Conservation (phyloP, 2,888 invertebrate genomes). For the Meganola albula region DNA sequence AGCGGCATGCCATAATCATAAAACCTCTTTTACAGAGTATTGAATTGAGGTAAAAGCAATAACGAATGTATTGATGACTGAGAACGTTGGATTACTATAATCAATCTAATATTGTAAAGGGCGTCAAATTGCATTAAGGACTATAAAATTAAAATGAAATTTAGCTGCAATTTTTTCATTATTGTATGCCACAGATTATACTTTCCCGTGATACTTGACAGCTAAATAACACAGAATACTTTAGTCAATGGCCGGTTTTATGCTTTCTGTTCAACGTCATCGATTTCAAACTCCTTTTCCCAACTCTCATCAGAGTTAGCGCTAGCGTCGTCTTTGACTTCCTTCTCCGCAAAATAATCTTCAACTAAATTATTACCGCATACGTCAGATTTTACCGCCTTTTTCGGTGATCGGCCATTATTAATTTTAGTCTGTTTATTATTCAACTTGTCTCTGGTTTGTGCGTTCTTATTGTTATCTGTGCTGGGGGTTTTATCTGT, state of each 20-base stretch:
- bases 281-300: conserved; percentile 80
- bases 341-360: conserved; percentile 72
- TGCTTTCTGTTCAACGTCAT: conserved; percentile 55
- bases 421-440: conserved; percentile 41
- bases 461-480: conserved; percentile 36
- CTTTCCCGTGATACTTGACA: no score
- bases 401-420: conserved; percentile 51
- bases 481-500: conserved; percentile 42
- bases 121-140: no score
- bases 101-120: no score
- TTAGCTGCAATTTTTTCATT: no score
- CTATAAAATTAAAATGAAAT: no score
- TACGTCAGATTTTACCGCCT: conserved; percentile 53
- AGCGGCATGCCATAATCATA: no score
- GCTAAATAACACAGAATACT: no score
- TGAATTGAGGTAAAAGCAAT: no score
- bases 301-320: conserved; percentile 77
- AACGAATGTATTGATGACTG: no score
- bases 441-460: conserved; percentile 48
- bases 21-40: no score
- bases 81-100: no score
- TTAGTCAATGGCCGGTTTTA: conserved; percentile 41
- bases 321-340: conserved; percentile 65
- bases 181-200: no score
- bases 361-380: conserved; percentile 72